Base-by-base conservation (phyloP, 2,113 vertebrate species). In the Cyphomyrus discorhynchus region DNA sequence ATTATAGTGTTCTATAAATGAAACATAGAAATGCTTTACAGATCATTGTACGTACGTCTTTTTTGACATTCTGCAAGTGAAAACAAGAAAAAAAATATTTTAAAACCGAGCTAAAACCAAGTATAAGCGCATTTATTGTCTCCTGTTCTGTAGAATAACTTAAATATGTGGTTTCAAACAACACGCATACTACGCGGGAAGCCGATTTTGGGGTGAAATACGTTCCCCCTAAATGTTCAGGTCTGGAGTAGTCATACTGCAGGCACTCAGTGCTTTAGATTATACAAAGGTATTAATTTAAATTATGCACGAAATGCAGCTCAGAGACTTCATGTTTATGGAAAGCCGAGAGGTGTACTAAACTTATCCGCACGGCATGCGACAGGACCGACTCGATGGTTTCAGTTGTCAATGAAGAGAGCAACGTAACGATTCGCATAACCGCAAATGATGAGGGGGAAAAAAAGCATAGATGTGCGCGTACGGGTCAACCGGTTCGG, bases 1-100 rank as follows among this genome's bases (percentile, higher is more conserved):
- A 84, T 84, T 84, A 62, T n/a, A n/a, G 82, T 84, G 45, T 45
- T 84, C 45, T 84, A 11, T n/a, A 84, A 5, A 84, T 84, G 82
- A 47, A 21, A 47, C 24, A 39, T 35, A 39, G 3, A 80, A 80
- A 80, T 80, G 2, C 17, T 77, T 77, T 77, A 39, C 70, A 39
- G 31, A 77, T 39, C 31, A 77, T n/a, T 42, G 39, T 46, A 21
- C 39, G 19, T 21, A 83, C 19, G 45, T 24, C 21, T 24, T 84
- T 83, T 21, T 84, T 47, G 19, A 47, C 45, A 84, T 84, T 84
- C 4, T 47, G 31, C 31, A 39, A 39, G 27, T 77, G 13, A 77
- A 39, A 35, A 74, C 11, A 74, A 74, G 39, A 15, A 74, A 17
- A 17, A 74, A 39, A 17, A 21, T 46, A 46, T 56, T 56, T 27